Evolutionary conservation across 2,797 vertebrate genomes (phyloP).

Genomic region (Sebastes wilsoni): DNA sequence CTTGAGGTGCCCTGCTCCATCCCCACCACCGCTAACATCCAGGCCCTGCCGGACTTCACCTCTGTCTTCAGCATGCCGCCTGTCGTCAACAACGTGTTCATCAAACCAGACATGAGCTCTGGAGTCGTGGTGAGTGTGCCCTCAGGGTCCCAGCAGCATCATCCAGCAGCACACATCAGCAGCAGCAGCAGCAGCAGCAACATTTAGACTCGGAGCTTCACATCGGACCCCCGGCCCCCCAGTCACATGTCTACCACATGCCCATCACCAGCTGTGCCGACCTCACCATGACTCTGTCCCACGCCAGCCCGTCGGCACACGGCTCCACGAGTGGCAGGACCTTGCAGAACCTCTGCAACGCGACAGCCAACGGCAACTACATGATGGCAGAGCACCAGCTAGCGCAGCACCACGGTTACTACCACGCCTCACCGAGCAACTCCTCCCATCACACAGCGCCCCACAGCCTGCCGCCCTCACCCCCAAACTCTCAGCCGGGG

Average conservation of each 20-base stretch:
- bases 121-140: constrained; percentile 1
- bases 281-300: constrained; percentile 81
- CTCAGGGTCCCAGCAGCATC: constrained; percentile 15
- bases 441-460: constrained; percentile 69
- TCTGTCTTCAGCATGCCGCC: constrained; percentile 92
- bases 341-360: constrained; percentile 83
- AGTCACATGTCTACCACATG: constrained; percentile 88
- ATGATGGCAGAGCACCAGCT: constrained; percentile 80
- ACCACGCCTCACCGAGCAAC: constrained; percentile 56
- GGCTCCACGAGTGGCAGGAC: constrained; percentile 68
- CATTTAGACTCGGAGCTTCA: constrained; percentile 75
- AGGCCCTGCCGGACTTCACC: constrained; percentile 92
- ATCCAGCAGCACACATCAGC: constrained; percentile 40
- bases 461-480: constrained; percentile 90
- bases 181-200: constrained; percentile 46
- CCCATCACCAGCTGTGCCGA: constrained; percentile 76
- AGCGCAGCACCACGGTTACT: constrained; percentile 64
- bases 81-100: constrained; percentile 86
- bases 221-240: constrained; percentile 82
- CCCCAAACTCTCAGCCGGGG: constrained; percentile 91
- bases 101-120: constrained; percentile 86
- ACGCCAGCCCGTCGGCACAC: constrained; percentile 68
- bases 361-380: constrained; percentile 66
- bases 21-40: constrained; percentile 44
- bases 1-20: constrained; percentile 80